Evolutionary conservation across 2,888 invertebrate species (phyloP).

Genomic region (Sisyra terminalis): DNA sequence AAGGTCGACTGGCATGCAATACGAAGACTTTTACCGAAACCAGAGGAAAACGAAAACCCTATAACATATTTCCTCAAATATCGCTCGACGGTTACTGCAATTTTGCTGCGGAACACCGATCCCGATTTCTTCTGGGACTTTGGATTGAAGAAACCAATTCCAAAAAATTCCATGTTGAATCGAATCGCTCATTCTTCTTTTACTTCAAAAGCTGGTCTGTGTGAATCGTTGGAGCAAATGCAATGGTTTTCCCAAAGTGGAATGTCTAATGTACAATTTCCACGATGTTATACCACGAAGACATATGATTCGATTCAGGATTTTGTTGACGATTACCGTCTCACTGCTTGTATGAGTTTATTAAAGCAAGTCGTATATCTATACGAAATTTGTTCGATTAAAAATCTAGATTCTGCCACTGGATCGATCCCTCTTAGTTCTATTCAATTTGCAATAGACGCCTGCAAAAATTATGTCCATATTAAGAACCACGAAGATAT

Average conservation of each 20-base stretch:
- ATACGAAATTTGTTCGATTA: slow-evolving; percentile 22
- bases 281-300: slow-evolving; percentile 50
- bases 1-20: slow-evolving; percentile 18
- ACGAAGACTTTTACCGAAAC: slow-evolving; percentile 18
- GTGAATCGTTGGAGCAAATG: slow-evolving; percentile 38
- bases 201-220: slow-evolving; percentile 33
- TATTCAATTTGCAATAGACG: slow-evolving; percentile 51
- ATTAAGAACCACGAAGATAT: slow-evolving; percentile 46
- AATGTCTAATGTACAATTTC: slow-evolving; percentile 47
- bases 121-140: slow-evolving; percentile 53
- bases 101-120: slow-evolving; percentile 37
- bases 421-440: slow-evolving; percentile 38
- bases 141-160: slow-evolving; percentile 16
- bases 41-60: slow-evolving; percentile 32
- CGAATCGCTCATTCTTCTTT: slow-evolving; percentile 26
- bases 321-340: slow-evolving; percentile 54
- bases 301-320: slow-evolving; percentile 35
- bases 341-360: slow-evolving; percentile 62
- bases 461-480: slow-evolving; percentile 47
- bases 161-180: slow-evolving; percentile 21
- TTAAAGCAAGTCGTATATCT: slow-evolving; percentile 42
- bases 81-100: no score
- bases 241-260: slow-evolving; percentile 45
- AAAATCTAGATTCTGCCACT: slow-evolving; percentile 25
- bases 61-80: no score